Evolutionary conservation across 2,113 vertebrate species (phyloP).

Genomic region (Syngnathus typhle): DNA sequence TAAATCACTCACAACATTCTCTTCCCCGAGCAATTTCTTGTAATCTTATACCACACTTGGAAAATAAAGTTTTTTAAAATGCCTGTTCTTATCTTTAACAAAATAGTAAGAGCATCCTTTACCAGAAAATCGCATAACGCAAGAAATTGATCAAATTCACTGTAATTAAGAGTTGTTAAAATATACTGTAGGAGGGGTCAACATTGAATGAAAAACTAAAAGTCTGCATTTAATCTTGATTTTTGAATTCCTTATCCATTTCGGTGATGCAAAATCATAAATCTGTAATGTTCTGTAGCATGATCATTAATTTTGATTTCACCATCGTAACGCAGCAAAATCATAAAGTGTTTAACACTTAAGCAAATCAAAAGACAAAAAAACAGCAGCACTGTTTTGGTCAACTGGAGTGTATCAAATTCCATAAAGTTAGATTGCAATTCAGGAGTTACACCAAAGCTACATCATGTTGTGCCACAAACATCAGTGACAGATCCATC

Average conservation of each 20-base stretch:
- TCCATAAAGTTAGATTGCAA: constrained; percentile 4
- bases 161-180: not conserved
- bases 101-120: not conserved
- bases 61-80: not conserved
- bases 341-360: no score
- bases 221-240: no score
- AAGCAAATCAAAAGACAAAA: not conserved
- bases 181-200: no score
- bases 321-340: no score
- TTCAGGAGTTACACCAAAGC: not conserved
- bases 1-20: not conserved
- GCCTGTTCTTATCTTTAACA: not conserved
- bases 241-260: no score
- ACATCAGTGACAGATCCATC: no score
- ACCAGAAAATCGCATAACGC: not conserved
- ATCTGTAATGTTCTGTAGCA: no score
- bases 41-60: constrained; percentile 1
- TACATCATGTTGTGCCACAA: no score
- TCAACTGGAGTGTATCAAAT: not conserved
- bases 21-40: not conserved
- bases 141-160: not conserved
- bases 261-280: no score
- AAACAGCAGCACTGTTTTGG: not conserved
- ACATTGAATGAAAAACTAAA: no score
- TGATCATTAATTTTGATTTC: no score